These are phyloP conservation scores for Athene cunicularia DNA, from an alignment of 2,113 vertebrate species.

Conservation along the genomic window DNA sequence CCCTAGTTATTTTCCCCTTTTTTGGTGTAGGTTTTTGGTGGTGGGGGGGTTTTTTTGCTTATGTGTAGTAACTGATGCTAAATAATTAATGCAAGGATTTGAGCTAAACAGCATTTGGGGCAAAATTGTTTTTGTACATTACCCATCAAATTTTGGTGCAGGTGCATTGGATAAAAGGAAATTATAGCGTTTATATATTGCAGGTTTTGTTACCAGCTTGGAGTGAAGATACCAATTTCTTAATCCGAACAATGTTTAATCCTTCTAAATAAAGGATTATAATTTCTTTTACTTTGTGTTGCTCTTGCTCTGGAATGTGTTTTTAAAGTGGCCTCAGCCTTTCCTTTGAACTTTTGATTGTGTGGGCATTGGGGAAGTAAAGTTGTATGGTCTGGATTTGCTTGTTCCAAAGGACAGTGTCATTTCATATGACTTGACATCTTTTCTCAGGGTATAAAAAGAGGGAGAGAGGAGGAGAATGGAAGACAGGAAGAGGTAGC, in stretches of 20 bases:
- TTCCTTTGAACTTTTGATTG: not conserved
- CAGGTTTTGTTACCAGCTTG: not conserved
- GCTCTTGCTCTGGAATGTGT: not conserved
- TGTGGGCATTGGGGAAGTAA: not conserved
- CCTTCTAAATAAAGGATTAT: not conserved
- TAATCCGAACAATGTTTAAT: not conserved
- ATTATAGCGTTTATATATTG: not conserved
- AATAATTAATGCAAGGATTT: not conserved
- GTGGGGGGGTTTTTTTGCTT: not conserved
- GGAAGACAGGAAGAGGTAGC: not conserved
- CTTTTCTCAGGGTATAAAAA: not conserved
- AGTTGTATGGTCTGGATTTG: not conserved
- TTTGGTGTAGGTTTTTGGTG: not conserved
- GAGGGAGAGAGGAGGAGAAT: not conserved
- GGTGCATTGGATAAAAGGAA: not conserved
- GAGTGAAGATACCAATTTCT: not conserved
- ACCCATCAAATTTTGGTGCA: not conserved
- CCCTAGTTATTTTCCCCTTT: not conserved
- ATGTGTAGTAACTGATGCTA: not conserved
- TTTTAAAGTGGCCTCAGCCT: not conserved
- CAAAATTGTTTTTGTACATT: not conserved
- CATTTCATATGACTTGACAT: not conserved
- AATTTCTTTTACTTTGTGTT: not conserved
- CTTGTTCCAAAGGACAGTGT: not conserved
- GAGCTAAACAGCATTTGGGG: not conserved